These are phyloP conservation scores for Lepidurus apus DNA, from an alignment of 1,140 invertebrate genomes.

Conservation along the genomic window DNA sequence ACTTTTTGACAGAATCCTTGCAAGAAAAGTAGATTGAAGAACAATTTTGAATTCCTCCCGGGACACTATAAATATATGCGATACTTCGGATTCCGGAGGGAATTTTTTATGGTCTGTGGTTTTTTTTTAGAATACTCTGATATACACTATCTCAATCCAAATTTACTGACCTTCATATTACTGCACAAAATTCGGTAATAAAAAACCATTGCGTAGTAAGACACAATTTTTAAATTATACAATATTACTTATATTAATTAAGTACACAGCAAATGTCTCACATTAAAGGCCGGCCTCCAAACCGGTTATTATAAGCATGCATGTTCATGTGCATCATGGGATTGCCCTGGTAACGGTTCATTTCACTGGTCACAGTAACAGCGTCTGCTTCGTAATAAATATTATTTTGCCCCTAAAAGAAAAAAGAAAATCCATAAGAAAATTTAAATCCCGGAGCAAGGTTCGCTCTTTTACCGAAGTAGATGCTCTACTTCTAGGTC, in stretches of 20 bases:
- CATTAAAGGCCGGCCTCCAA: background rate
- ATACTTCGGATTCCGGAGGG: too few relatives aligned
- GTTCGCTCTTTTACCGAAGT: conserved; percentile 54
- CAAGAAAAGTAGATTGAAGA: too few relatives aligned
- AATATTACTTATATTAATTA: background rate
- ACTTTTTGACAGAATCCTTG: too few relatives aligned
- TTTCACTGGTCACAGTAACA: background rate
- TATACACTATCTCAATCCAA: too few relatives aligned
- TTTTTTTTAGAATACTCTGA: too few relatives aligned
- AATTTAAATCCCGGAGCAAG: conserved; percentile 6
- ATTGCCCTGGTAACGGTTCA: background rate
- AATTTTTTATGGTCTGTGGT: too few relatives aligned
- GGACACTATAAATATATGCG: too few relatives aligned
- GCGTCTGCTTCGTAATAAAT: conserved; percentile 78
- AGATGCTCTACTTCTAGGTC: conserved; percentile 69
- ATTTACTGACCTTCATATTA: too few relatives aligned
- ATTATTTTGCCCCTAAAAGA: conserved; percentile 67
- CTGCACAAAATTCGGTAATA: too few relatives aligned
- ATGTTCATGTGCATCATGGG: conserved; percentile 10
- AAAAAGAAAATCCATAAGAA: conserved; percentile 7
- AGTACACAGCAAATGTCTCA: background rate
- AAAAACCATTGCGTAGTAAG: too few relatives aligned
- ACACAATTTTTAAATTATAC: background rate
- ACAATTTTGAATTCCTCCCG: too few relatives aligned
- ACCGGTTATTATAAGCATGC: background rate